A percentile compares a stretch with the other conserved stretches of the same genome.
Evolutionary conservation across 2,797 vertebrate genomes (phyloP).

Genomic region (Orientallactaga sibirica): DNA sequence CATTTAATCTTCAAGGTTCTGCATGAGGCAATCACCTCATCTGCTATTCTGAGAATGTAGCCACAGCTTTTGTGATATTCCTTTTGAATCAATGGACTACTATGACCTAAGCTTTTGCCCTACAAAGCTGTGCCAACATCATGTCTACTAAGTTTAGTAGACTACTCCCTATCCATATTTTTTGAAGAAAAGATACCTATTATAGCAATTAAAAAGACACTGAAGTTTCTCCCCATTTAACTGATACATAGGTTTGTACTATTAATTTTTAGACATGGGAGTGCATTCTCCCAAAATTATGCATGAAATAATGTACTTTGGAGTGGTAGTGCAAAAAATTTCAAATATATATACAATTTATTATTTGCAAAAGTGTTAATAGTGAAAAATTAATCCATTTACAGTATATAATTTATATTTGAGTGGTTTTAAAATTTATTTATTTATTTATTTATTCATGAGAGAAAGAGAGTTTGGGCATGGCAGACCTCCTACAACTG

Average conservation of each 20-base stretch:
- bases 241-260: not conserved
- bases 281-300: not conserved
- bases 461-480: too few relatives aligned
- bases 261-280: not conserved
- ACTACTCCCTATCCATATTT: not conserved
- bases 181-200: not conserved
- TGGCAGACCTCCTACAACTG: too few relatives aligned
- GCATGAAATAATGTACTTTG: not conserved
- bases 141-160: not conserved
- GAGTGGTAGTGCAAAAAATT: not conserved
- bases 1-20: not conserved
- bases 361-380: not conserved
- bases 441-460: too few relatives aligned
- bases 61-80: too few relatives aligned
- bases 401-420: not conserved
- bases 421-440: too few relatives aligned
- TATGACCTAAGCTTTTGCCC: not conserved
- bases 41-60: not conserved
- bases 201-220: not conserved
- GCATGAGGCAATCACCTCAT: not conserved
- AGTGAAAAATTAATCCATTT: not conserved
- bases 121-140: not conserved
- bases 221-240: not conserved
- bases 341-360: not conserved
- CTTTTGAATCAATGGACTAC: not conserved